Evolutionary conservation across 64 coral and sea anemone genomes (phyloP).

Genomic region (Stylophora pistillata): DNA sequence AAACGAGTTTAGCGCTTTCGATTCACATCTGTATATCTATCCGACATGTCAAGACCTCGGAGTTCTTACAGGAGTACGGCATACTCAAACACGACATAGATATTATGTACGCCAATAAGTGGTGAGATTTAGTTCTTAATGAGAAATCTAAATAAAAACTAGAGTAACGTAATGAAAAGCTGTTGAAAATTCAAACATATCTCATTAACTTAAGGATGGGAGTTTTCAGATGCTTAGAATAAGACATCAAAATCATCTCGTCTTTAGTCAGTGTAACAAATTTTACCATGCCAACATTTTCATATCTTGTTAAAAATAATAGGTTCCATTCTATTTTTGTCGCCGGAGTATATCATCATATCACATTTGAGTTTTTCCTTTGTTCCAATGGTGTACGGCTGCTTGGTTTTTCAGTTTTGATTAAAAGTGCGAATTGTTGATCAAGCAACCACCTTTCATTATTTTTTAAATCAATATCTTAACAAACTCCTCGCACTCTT

Average conservation of each 20-base stretch:
- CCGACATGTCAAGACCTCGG: neutral
- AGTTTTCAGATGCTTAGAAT: conserved; percentile 1
- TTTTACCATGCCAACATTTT: neutral
- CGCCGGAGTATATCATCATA: neutral
- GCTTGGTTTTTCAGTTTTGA: conserved; percentile 12
- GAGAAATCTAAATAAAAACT: neutral
- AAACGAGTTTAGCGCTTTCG: conserved; percentile 20
- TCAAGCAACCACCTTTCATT: neutral
- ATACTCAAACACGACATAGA: neutral
- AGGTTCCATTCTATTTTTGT: neutral
- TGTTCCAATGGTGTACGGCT: neutral
- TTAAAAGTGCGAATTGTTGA: conserved; percentile 7
- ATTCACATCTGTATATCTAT: neutral
- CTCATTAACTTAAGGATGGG: neutral
- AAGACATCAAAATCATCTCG: conserved; percentile 5
- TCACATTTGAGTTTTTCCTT: neutral
- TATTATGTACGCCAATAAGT: neutral
- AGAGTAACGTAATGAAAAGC: neutral
- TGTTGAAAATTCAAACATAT: neutral
- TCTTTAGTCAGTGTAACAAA: conserved; percentile 29
- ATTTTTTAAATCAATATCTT: neutral
- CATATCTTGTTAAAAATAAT: neutral
- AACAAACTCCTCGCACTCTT: neutral
- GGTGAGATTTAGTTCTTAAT: neutral
- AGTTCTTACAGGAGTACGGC: neutral